Percentiles rank a stretch among this genome's conserved stretches.
Evolutionary conservation across 2,797 vertebrate species (phyloP).

Genomic region (Sebastes elongatus): DNA sequence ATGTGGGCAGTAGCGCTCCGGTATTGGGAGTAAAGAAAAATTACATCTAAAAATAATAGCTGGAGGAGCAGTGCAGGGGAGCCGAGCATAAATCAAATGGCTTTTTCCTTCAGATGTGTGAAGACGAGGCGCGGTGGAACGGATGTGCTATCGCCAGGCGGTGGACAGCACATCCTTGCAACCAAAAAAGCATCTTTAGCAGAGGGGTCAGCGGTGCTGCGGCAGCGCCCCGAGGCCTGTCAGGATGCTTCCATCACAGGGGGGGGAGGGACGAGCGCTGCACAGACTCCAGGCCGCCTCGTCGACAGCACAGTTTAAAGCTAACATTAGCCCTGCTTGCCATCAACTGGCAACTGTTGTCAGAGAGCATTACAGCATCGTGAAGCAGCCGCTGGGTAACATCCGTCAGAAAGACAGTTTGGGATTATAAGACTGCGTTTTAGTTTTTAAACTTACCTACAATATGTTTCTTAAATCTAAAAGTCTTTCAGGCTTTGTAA

Average conservation of each 20-base stretch:
- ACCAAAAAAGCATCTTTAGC: conserved; percentile 37
- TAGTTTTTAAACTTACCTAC: neutral
- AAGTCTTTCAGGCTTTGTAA: neutral
- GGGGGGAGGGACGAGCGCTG: neutral
- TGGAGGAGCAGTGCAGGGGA: conserved; percentile 21
- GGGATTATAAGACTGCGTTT: neutral
- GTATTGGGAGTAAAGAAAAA: conserved; percentile 54
- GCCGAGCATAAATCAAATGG: conserved; percentile 56
- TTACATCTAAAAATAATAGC: conserved; percentile 67
- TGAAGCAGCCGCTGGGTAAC: neutral
- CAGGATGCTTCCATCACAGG: conserved; percentile 45
- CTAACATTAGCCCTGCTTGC: conserved; percentile 3
- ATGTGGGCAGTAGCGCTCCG: conserved; percentile 53
- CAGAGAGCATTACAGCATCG: conserved; percentile 3
- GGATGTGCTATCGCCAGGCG: conserved; percentile 42
- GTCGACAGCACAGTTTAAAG: neutral
- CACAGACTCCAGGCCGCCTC: conserved; percentile 6
- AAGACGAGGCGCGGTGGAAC: conserved; percentile 35
- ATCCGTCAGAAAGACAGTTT: neutral
- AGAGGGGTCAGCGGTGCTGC: conserved; percentile 50
- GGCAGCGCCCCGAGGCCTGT: conserved; percentile 57
- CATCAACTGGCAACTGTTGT: conserved; percentile 9
- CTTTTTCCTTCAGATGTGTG: conserved; percentile 50
- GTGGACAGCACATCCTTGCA: conserved; percentile 41
- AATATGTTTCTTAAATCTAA: neutral